phyloP scores from a whole-genome alignment of 2,797 vertebrate genomes.

The Hyperoplus immaculatus region DNA sequence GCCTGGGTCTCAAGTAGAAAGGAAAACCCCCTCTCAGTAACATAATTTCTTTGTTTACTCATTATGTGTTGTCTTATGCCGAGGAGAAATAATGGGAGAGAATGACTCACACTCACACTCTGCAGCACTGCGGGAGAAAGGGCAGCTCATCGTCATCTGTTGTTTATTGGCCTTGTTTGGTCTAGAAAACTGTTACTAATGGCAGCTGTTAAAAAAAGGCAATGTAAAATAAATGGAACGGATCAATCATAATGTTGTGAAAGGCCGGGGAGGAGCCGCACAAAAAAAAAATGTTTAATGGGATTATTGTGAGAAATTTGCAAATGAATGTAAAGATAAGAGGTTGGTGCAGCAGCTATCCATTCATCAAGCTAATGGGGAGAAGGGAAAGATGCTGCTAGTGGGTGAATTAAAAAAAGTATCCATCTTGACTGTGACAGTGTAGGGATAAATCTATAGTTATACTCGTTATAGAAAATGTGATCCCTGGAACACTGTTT shows the following conservation, averaged over 20 bases:
- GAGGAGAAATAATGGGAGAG: constrained; percentile 67
- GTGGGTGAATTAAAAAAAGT: background rate
- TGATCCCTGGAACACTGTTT: no score
- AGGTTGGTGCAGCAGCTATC: background rate
- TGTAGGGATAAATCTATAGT: no score
- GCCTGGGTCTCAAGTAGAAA: constrained; percentile 39
- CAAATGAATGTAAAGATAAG: constrained; percentile 28
- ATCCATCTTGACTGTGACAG: background rate
- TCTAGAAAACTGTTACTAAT: constrained; percentile 52
- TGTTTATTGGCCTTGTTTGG: constrained; percentile 59
- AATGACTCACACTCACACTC: constrained; percentile 73
- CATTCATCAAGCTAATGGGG: constrained; percentile 42
- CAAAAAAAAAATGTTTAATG: background rate
- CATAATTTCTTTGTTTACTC: constrained; percentile 73
- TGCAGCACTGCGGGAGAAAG: constrained; percentile 63
- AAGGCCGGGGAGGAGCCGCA: background rate
- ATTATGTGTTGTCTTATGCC: constrained; percentile 63
- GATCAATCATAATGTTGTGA: constrained; percentile 37
- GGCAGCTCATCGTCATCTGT: constrained; percentile 54
- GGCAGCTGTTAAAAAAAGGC: constrained; percentile 33
- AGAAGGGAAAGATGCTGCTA: constrained; percentile 16
- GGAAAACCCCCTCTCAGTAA: constrained; percentile 39
- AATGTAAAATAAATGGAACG: constrained; percentile 39
- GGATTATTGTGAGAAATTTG: constrained; percentile 32
- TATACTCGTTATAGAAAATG: no score